These are phyloP conservation scores for Phymastichus coffea DNA, from an alignment of 1,140 invertebrate species.

Conservation along the genomic window DNA sequence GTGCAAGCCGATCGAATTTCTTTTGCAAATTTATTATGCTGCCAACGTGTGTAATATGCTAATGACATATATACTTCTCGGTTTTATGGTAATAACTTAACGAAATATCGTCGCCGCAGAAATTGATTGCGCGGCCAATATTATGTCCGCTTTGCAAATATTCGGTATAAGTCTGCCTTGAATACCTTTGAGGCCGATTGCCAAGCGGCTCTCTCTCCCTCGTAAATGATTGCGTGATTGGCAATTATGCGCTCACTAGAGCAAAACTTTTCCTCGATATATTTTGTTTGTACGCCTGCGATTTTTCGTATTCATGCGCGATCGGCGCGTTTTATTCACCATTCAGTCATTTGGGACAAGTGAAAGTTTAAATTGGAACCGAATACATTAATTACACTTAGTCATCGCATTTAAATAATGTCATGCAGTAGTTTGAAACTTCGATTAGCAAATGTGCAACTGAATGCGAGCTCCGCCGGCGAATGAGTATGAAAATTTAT, in stretches of 20 bases:
- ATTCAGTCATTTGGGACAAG: constrained; percentile 6
- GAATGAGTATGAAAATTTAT: constrained; percentile 16
- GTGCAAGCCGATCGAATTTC: background rate
- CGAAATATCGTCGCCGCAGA: background rate
- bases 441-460: background rate
- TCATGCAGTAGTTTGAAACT: background rate
- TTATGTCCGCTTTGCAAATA: background rate
- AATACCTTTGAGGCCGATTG: no score
- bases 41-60: background rate
- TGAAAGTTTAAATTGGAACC: constrained; percentile 17
- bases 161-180: no score
- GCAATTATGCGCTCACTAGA: no score
- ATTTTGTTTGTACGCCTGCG: no score
- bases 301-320: no score
- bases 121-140: constrained; percentile 1
- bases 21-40: constrained; percentile 9
- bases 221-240: background rate
- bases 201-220: no score
- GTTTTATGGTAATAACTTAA: constrained; percentile 3
- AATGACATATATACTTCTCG: background rate
- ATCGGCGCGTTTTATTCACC: background rate
- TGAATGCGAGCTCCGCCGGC: background rate
- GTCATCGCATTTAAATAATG: constrained; percentile 21
- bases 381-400: constrained; percentile 18
- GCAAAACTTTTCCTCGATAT: no score